Conservation (phyloP, 2,113 vertebrate genomes). For the Carettochelys insculpta region DNA sequence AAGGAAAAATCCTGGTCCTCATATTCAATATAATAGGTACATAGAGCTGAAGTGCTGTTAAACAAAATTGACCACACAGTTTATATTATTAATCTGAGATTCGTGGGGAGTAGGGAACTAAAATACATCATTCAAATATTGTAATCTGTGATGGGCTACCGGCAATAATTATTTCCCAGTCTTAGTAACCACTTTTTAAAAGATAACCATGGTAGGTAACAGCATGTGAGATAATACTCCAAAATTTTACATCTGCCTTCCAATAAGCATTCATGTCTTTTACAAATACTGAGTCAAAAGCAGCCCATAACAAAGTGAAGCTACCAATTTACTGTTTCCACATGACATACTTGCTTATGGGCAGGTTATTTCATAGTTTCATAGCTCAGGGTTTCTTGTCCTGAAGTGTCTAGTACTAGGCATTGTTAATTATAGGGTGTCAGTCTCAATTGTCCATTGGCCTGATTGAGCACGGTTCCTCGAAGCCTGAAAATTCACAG, state of each 20-base stretch:
- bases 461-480: not conserved
- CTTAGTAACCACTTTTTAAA: not conserved
- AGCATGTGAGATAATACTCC: not conserved
- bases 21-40: not conserved
- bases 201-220: not conserved
- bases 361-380: not conserved
- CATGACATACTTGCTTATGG: not conserved
- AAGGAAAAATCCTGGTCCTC: not conserved
- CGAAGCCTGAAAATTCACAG: not conserved
- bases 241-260: not conserved
- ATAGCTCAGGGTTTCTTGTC: not conserved
- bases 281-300: not conserved
- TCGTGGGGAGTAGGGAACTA: not conserved
- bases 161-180: not conserved
- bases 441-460: not conserved
- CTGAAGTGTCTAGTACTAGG: not conserved
- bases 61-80: not conserved
- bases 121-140: not conserved
- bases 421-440: not conserved
- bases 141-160: not conserved
- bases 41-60: not conserved
- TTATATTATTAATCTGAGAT: not conserved
- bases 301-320: not conserved
- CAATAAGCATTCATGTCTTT: not conserved
- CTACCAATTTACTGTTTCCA: not conserved